Conservation (phyloP, 2,113 vertebrate genomes). For the Siphamia tubifer region DNA sequence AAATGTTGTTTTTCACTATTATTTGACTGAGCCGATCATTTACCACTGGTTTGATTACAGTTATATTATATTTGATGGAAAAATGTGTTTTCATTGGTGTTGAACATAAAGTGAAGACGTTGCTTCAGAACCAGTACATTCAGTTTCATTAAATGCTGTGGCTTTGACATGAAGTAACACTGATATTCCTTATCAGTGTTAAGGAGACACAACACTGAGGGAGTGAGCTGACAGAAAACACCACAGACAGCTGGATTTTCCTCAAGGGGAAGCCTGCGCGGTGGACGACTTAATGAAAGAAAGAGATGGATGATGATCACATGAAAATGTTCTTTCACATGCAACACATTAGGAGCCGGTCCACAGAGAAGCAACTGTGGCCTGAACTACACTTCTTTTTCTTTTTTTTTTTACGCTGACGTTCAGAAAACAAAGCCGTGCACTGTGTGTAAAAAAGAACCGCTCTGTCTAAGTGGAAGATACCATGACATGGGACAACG, state of each 20-base stretch:
- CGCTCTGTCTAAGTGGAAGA: not conserved
- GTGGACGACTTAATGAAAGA: conserved; percentile 13
- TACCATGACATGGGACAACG: not conserved
- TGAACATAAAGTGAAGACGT: too few relatives aligned
- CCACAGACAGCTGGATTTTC: not conserved
- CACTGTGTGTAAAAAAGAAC: not conserved
- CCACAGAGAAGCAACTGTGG: conserved; percentile 24
- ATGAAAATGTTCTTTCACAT: conserved; percentile 46
- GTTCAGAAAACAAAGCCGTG: conserved; percentile 7
- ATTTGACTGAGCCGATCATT: not conserved
- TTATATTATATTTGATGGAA: too few relatives aligned
- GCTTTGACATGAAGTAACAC: conserved; percentile 15
- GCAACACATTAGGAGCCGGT: conserved; percentile 34
- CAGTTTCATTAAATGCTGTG: not conserved
- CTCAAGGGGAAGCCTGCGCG: conserved; percentile 1
- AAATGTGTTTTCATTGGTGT: too few relatives aligned
- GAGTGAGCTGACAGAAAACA: conserved; percentile 35
- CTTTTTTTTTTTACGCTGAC: conserved; percentile 1
- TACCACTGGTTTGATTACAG: not conserved
- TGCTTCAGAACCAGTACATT: too few relatives aligned
- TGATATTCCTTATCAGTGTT: too few relatives aligned
- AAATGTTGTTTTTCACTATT: too few relatives aligned
- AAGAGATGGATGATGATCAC: conserved; percentile 53
- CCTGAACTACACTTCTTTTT: not conserved
- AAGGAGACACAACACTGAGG: conserved; percentile 15